phyloP scores from a whole-genome alignment of 2,888 invertebrate genomes.

The Julus scanicus region DNA sequence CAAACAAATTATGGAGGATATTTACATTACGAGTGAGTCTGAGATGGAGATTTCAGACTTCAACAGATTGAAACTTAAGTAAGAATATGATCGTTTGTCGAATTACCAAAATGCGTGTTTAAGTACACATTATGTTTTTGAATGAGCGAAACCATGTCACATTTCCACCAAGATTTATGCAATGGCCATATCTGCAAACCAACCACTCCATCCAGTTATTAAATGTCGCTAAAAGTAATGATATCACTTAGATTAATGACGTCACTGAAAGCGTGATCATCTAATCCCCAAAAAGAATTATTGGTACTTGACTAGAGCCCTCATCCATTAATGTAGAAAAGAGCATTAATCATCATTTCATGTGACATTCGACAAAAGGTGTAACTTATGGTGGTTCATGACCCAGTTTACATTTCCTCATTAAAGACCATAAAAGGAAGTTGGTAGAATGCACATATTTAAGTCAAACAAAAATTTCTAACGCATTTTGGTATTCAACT shows the following conservation, averaged over 20 bases:
- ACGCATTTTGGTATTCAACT: not conserved
- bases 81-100: not conserved
- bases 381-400: not conserved
- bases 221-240: not conserved
- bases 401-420: not conserved
- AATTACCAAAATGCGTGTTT: not conserved
- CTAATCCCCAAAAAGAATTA: conserved; percentile 5
- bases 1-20: not conserved
- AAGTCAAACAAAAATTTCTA: not conserved
- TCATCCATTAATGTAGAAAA: not conserved
- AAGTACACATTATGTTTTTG: too few species aligned
- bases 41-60: not conserved
- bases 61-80: not conserved
- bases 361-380: not conserved
- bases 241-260: not conserved
- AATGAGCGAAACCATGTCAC: not conserved
- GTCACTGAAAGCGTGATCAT: not conserved
- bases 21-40: not conserved
- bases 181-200: not conserved
- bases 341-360: conserved; percentile 3
- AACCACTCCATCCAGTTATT: not conserved
- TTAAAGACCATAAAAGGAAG: not conserved
- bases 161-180: not conserved
- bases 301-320: not conserved
- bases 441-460: not conserved